phyloP scores from a whole-genome alignment of 2,113 vertebrate species.

The Leucosticte australis region DNA sequence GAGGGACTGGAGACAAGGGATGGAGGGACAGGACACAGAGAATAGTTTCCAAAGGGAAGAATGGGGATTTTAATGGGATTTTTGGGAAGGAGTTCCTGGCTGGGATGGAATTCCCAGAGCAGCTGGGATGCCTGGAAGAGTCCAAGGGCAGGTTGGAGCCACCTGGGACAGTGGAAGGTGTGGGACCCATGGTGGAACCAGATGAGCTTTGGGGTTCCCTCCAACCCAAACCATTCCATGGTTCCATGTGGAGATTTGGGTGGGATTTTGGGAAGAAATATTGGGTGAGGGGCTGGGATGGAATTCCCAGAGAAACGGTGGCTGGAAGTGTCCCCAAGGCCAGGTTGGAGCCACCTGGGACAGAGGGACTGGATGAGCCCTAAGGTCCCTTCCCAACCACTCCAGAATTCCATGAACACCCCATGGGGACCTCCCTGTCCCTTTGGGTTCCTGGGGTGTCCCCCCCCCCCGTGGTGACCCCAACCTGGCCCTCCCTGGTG shows the following conservation, averaged over 20 bases:
- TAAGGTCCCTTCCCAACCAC: accelerated
- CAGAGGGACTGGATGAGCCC: too few relatives aligned
- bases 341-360: background rate
- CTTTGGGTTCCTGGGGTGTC: background rate
- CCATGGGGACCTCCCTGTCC: background rate
- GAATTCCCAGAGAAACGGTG: background rate
- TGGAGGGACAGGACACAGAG: background rate
- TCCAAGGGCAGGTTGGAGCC: background rate
- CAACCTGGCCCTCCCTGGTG: accelerated
- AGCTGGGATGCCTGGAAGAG: too few relatives aligned
- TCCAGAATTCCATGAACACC: background rate
- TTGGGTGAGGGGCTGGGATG: background rate
- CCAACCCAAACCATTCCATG: too few relatives aligned
- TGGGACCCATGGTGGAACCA: too few relatives aligned
- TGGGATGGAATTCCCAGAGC: background rate
- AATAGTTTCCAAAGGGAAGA: background rate
- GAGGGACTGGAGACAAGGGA: background rate
- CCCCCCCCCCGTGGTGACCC: background rate
- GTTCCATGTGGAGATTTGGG: background rate
- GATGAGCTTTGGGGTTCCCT: too few relatives aligned
- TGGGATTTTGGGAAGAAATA: background rate
- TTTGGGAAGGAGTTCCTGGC: background rate
- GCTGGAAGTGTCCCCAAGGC: background rate
- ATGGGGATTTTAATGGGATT: background rate
- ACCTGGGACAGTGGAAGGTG: too few relatives aligned